These are phyloP conservation scores for Brachypodius melanocephalos DNA, from an alignment of 2,113 vertebrate species.

Conservation along the genomic window DNA sequence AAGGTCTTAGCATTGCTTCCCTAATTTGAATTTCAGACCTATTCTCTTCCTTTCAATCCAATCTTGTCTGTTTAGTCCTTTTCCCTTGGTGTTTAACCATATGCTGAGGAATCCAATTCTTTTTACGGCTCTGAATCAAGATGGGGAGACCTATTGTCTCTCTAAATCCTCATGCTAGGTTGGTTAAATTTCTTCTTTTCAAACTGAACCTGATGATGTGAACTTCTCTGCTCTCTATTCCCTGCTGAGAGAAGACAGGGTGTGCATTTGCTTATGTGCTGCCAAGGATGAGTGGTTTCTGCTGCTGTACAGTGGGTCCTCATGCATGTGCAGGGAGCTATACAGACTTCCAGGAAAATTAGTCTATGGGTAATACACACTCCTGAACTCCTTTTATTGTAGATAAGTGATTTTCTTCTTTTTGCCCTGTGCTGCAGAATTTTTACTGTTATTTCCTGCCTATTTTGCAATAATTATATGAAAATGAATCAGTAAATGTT, in stretches of 20 bases:
- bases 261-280: not conserved
- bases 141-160: not conserved
- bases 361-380: not conserved
- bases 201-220: not conserved
- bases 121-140: not conserved
- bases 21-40: constrained; percentile 57
- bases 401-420: not conserved
- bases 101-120: constrained; percentile 10
- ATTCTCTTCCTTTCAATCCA: constrained; percentile 33
- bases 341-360: not conserved
- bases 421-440: not conserved
- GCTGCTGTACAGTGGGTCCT: not conserved
- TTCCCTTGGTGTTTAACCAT: constrained; percentile 21
- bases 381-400: not conserved
- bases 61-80: constrained; percentile 36
- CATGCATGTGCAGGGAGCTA: not conserved
- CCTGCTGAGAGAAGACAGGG: not conserved
- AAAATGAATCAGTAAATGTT: constrained; percentile 33
- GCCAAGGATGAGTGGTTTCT: not conserved
- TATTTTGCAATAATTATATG: not conserved
- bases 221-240: not conserved
- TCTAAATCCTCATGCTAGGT: not conserved
- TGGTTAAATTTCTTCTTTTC: constrained; percentile 9
- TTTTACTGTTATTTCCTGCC: not conserved
- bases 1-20: constrained; percentile 14